phyloP scores from a whole-genome alignment of 2,113 vertebrate genomes.

The Nothobranchius kuhntae region DNA sequence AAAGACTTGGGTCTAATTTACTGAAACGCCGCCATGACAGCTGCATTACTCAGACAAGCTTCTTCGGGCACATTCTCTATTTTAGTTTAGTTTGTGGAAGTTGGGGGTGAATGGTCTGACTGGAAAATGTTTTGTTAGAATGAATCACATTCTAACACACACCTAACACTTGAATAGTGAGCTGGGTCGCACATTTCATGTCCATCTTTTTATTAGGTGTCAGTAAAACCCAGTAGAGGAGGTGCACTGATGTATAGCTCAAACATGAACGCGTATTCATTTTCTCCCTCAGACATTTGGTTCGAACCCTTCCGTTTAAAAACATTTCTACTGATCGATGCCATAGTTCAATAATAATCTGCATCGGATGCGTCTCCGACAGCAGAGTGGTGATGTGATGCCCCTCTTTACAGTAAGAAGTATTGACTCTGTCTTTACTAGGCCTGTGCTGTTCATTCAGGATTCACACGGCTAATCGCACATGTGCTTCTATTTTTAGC shows the following conservation, averaged over 20 bases:
- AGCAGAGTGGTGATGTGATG: slow-evolving; percentile 31
- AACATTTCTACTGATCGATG: background rate
- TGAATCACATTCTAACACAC: slow-evolving; percentile 44
- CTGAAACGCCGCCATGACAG: slow-evolving; percentile 11
- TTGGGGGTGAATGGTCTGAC: slow-evolving; percentile 55
- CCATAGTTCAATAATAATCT: slow-evolving; percentile 10
- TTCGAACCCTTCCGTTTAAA: background rate
- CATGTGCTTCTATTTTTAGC: slow-evolving; percentile 71
- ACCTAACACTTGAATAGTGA: background rate
- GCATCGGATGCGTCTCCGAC: slow-evolving; percentile 1
- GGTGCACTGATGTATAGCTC: too few species aligned
- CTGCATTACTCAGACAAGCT: slow-evolving; percentile 31
- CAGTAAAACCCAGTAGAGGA: background rate
- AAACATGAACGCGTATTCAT: background rate
- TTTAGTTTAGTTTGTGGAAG: slow-evolving; percentile 58
- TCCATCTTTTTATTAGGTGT: background rate
- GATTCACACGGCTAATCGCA: slow-evolving; percentile 67
- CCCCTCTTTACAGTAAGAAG: slow-evolving; percentile 42
- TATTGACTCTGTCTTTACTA: slow-evolving; percentile 36
- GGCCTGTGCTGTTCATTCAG: slow-evolving; percentile 58
- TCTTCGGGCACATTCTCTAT: slow-evolving; percentile 41
- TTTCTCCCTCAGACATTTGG: background rate
- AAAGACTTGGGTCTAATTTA: background rate
- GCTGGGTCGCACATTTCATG: background rate
- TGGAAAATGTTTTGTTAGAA: slow-evolving; percentile 60